A percentile compares a stretch with the other conserved stretches of the same genome.
Conservation (phyloP, 2,113 vertebrate species). For the Brachypteracias leptosomus region DNA sequence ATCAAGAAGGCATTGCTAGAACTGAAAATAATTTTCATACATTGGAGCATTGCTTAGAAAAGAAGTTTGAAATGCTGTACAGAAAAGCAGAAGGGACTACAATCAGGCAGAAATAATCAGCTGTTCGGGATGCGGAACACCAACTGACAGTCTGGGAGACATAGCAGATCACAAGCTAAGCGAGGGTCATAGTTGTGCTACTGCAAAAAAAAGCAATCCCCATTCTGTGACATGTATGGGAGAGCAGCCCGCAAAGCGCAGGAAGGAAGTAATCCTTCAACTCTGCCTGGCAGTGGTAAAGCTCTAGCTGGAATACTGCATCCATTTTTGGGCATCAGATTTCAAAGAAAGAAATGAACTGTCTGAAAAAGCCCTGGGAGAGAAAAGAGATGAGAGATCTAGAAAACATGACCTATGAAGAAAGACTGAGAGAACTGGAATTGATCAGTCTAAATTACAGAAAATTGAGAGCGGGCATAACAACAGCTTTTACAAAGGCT, state of each 20-base stretch:
- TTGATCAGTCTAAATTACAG: not conserved
- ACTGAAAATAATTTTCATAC: not conserved
- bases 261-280: slow-evolving; percentile 32
- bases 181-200: not conserved
- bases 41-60: not conserved
- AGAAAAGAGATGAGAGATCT: slow-evolving; percentile 21
- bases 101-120: not conserved
- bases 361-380: slow-evolving; percentile 1
- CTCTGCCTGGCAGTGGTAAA: not conserved
- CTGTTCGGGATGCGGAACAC: not conserved
- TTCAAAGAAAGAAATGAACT: slow-evolving; percentile 47
- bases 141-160: not conserved
- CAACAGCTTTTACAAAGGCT: not conserved
- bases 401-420: slow-evolving; percentile 6
- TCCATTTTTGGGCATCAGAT: slow-evolving; percentile 30
- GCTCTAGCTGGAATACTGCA: not conserved
- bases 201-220: not conserved
- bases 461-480: not conserved
- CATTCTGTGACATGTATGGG: not conserved
- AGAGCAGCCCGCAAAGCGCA: not conserved
- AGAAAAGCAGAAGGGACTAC: not conserved
- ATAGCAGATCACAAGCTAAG: not conserved
- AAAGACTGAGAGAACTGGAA: slow-evolving; percentile 24
- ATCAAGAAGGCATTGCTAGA: not conserved
- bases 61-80: not conserved